These are phyloP conservation scores for Strigamia crassipes DNA, from an alignment of 2,888 invertebrate genomes.

Conservation along the genomic window DNA sequence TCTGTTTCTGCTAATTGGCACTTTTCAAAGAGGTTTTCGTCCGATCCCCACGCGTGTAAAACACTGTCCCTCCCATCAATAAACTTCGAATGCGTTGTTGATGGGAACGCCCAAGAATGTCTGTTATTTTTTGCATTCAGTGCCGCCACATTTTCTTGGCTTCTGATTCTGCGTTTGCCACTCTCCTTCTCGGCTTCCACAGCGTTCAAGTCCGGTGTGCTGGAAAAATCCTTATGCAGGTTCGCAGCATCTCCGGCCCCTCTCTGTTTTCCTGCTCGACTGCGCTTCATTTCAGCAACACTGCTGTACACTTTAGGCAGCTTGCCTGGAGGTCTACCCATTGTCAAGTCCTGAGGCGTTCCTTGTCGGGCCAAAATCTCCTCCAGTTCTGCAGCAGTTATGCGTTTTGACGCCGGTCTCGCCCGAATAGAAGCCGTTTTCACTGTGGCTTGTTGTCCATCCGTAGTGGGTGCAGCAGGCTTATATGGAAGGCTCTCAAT, in stretches of 20 bases:
- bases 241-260: slow-evolving; percentile 54
- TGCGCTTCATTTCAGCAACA: slow-evolving; percentile 93
- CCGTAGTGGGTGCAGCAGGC: slow-evolving; percentile 44
- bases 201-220: slow-evolving; percentile 75
- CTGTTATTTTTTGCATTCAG: slow-evolving; percentile 54
- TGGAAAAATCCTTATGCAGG: slow-evolving; percentile 81
- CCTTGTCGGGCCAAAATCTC: slow-evolving; percentile 89
- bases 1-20: neutral
- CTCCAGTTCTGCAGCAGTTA: slow-evolving; percentile 88
- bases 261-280: slow-evolving; percentile 69
- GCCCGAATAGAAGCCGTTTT: slow-evolving; percentile 90
- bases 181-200: slow-evolving; percentile 43
- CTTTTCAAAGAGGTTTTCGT: slow-evolving; percentile 53
- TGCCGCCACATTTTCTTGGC: slow-evolving; percentile 68
- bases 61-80: slow-evolving; percentile 52
- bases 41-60: slow-evolving; percentile 55
- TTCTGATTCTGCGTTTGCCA: slow-evolving; percentile 59
- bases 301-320: slow-evolving; percentile 81
- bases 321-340: slow-evolving; percentile 54
- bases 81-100: slow-evolving; percentile 49
- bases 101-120: slow-evolving; percentile 55
- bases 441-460: slow-evolving; percentile 58
- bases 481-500: slow-evolving; percentile 52
- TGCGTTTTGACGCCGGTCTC: slow-evolving; percentile 82
- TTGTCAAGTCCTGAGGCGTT: slow-evolving; percentile 63